Base-by-base conservation (phyloP, 2,888 invertebrate genomes). In the Eurois occulta region DNA sequence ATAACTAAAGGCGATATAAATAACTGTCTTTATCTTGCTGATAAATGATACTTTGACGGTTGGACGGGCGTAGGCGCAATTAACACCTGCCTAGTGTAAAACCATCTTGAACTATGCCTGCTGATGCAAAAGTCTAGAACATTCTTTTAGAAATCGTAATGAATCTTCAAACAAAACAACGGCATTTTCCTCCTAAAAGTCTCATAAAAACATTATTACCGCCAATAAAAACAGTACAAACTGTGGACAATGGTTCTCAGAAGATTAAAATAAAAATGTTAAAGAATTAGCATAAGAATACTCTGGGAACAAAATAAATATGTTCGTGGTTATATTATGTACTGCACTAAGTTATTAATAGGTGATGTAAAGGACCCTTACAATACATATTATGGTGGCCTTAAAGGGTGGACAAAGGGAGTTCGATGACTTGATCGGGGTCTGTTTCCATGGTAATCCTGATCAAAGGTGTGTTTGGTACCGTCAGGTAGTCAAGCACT, bases 401-500 rank as follows among this genome's bases (percentile, higher is more conserved):
- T 91, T 95, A 95, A 94, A 94, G 91, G 92, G 93, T 94, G 94
- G 94, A 95, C 95, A 96, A 95, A 95, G 95, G 90, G 91, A 94
- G 96, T 94, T 95, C 95, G 93, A 94, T 94, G 95, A 95, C 96
- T 92, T 86, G 86, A 88, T 86, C 80, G 68, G 73, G n/a, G 83
- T 82, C 67, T 74, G 88, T 90, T 81, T 93, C 92, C 95, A 93
- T 91, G 91, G 86, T 79, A 16, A 7, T 72, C 0, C 7, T 28
- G 38, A 28, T 52, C 28, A 0, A 55, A 48, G 32, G 8, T 71
- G 66, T 70, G 11, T 65, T 81, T 41, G 3, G 35, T 72, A 28
- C 24, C 6, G 21, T 28, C 38, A 46, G 46, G 71, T 41, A 10
- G 66, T 65, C 32, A 35, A 35, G n/a, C 13, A n/a, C 35, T 24